Base-by-base conservation (phyloP, 2,797 vertebrate species). In the Pipistrellus pygmaeus region DNA sequence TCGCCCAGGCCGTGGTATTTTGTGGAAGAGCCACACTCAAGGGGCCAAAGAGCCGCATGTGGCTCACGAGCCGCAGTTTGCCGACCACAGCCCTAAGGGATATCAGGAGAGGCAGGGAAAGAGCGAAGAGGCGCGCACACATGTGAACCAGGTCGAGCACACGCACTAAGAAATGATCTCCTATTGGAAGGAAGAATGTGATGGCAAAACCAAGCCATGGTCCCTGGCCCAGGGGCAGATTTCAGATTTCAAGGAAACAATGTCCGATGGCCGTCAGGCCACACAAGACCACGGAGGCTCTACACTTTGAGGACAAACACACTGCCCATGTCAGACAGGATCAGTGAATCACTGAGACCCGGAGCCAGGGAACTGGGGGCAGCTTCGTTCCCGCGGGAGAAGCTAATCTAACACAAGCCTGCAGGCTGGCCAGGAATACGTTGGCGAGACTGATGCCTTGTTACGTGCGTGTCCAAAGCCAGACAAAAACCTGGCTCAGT, bases 341-440 rank as follows among this genome's bases (percentile, higher is more conserved):
- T 71, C 95, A 88, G 93, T n/a, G 96, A 94, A 93, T 85, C 95
- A 95, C 90, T 95, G 93, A 93, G 96, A 90, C 46, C 55, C 93
- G 86, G 38, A 90, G 88, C 96, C 17, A 3, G 30, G 80, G 71
- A 85, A 17, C 4, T 13, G 76, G 92, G 35, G 51, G 85, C 57
- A 83, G 53, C 87, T 94, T 66, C 78, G 57, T 51, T 92, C 92
- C 88, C 55, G 30, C 21, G 66, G 90, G 75, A 96, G 20, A 89
- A 97, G 95, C 83, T 90, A 95, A 89, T 83, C 76, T 91, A 94
- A 91, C 95, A 96, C 81, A 95, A 89, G 64, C 86, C 38, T 72
- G 25, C 62, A 89, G 60, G 35, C 0, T 68, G 95, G 86, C 86
- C 96, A 94, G 94, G 95, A 90, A 83, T 82, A 97, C 57, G 13